A percentile compares a stretch with the other conserved stretches of the same genome.
These are phyloP conservation scores for Mizuhopecten yessoensis DNA, from an alignment of 1,140 invertebrate genomes.

Conservation along the genomic window DNA sequence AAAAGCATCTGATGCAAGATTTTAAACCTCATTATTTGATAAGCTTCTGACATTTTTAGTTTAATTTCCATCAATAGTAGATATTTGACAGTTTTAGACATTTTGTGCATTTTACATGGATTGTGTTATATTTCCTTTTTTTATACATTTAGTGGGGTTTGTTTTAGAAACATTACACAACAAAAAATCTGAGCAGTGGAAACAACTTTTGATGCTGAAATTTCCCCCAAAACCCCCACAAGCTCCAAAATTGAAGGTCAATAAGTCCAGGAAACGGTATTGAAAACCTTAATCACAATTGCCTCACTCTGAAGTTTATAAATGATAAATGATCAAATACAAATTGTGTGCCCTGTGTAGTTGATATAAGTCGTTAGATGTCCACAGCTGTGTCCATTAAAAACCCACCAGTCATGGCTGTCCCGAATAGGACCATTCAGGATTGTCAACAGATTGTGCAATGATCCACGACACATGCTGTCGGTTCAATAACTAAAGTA, in stretches of 20 bases:
- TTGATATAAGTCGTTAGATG: background rate
- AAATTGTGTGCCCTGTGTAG: background rate
- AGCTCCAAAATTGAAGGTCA: background rate
- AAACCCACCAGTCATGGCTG: background rate
- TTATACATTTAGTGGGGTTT: too few relatives aligned
- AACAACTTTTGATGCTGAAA: too few relatives aligned
- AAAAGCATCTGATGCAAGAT: background rate
- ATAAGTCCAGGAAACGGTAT: background rate
- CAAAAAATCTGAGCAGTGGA: too few relatives aligned
- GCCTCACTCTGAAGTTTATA: background rate
- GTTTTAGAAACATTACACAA: too few relatives aligned
- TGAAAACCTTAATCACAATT: background rate
- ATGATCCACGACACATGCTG: background rate
- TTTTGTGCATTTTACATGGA: too few relatives aligned
- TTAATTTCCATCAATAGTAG: too few relatives aligned
- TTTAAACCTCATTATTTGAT: too few relatives aligned
- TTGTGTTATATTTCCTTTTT: too few relatives aligned
- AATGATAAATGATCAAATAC: background rate
- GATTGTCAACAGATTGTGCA: background rate
- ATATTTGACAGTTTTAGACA: too few relatives aligned
- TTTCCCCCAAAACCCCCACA: too few relatives aligned
- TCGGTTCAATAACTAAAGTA: background rate
- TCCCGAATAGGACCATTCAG: background rate
- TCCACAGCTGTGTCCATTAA: constrained; percentile 37
- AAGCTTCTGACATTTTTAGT: too few relatives aligned